Evolutionary conservation across 2,888 invertebrate species (phyloP).

Genomic region (Apantesis nais): DNA sequence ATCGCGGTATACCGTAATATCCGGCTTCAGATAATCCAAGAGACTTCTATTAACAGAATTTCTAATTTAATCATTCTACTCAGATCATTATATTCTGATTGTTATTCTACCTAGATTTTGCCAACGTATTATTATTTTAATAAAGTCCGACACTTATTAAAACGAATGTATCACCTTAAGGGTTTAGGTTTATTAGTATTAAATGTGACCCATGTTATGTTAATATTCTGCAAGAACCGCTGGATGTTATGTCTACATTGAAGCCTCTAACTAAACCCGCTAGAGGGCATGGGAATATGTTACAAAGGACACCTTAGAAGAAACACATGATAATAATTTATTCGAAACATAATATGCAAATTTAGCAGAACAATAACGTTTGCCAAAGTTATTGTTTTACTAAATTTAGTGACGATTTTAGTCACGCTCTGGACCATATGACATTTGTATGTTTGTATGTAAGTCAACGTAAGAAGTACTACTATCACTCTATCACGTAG

Average conservation of each 20-base stretch:
- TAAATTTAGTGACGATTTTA: no score
- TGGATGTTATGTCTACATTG: no score
- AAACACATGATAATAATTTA: neutral
- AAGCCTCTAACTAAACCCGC: neutral
- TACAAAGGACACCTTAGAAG: neutral
- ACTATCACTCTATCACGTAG: no score
- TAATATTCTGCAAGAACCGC: neutral
- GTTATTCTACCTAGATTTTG: neutral
- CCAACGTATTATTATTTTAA: neutral
- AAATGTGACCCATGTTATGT: conserved; percentile 1
- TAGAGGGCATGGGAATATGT: neutral
- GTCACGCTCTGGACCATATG: no score
- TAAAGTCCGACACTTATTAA: neutral
- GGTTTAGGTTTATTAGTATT: neutral
- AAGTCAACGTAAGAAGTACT: no score
- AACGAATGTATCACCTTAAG: neutral
- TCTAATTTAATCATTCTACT: neutral
- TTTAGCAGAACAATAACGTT: no score
- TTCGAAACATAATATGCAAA: no score
- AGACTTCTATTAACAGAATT: neutral
- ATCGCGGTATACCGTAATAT: no score
- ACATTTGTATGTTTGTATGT: no score
- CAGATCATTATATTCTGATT: neutral
- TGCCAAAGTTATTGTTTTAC: no score
- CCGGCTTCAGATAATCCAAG: neutral